Conservation (phyloP, 2,113 vertebrate species). For the Chelonoidis abingdonii region DNA sequence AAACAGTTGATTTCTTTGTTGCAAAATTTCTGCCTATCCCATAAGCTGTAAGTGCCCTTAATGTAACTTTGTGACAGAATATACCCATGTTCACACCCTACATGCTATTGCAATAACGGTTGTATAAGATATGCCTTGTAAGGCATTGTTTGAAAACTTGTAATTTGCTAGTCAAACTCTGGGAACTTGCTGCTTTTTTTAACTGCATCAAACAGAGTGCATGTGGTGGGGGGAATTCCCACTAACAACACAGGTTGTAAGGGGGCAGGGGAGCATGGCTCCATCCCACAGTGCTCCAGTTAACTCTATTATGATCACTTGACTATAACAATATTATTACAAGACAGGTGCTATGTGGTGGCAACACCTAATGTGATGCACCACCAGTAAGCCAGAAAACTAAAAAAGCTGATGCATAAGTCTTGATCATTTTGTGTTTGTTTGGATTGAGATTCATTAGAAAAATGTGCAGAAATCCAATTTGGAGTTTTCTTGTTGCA, state of each 20-base stretch:
- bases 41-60: background rate
- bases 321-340: no score
- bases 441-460: background rate
- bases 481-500: background rate
- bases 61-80: background rate
- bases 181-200: no score
- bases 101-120: background rate
- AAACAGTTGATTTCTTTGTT: background rate
- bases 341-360: background rate
- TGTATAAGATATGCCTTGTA: background rate
- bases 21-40: background rate
- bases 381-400: background rate
- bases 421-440: rapidly evolving
- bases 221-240: no score
- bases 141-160: background rate
- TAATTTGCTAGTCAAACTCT: no score
- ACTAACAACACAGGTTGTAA: no score
- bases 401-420: background rate
- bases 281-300: no score
- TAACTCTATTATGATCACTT: no score
- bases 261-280: no score
- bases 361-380: background rate
- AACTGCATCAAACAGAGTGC: no score
- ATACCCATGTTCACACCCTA: background rate
- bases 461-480: rapidly evolving